phyloP scores from a whole-genome alignment of 2,888 invertebrate species.

The Eupithecia insigniata region DNA sequence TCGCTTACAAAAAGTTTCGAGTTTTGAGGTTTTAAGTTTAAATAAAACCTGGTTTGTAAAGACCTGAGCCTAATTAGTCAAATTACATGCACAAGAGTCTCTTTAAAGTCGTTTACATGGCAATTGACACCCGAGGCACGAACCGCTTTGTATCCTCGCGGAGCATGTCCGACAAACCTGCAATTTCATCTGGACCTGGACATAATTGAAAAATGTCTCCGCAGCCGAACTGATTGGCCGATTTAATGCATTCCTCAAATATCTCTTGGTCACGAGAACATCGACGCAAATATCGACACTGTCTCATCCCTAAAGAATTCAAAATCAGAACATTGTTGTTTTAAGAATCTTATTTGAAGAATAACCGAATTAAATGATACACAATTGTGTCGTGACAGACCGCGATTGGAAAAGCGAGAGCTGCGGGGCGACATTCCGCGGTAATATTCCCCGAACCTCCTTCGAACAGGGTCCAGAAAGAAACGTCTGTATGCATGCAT shows the following conservation, averaged over 20 bases:
- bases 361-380: slow-evolving; percentile 48
- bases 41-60: slow-evolving; percentile 52
- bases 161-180: slow-evolving; percentile 46
- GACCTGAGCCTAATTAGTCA: slow-evolving; percentile 55
- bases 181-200: slow-evolving; percentile 61
- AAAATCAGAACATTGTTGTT: slow-evolving; percentile 36
- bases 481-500: slow-evolving; percentile 46
- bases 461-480: slow-evolving; percentile 60
- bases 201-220: slow-evolving; percentile 59
- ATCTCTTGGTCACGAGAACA: slow-evolving; percentile 28
- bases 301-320: slow-evolving; percentile 26
- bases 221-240: slow-evolving; percentile 38
- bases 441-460: slow-evolving; percentile 64
- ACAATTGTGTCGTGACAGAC: slow-evolving; percentile 40
- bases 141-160: slow-evolving; percentile 41
- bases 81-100: slow-evolving; percentile 54
- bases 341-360: slow-evolving; percentile 46
- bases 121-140: slow-evolving; percentile 68
- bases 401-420: slow-evolving; percentile 71
- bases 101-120: slow-evolving; percentile 60
- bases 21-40: slow-evolving; percentile 35
- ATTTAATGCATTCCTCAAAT: slow-evolving; percentile 46
- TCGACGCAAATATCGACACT: slow-evolving; percentile 24
- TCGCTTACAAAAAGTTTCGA: slow-evolving; percentile 39
- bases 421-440: slow-evolving; percentile 75